Base-by-base conservation (phyloP, 2,888 invertebrate species). In the Tillus elongatus region DNA sequence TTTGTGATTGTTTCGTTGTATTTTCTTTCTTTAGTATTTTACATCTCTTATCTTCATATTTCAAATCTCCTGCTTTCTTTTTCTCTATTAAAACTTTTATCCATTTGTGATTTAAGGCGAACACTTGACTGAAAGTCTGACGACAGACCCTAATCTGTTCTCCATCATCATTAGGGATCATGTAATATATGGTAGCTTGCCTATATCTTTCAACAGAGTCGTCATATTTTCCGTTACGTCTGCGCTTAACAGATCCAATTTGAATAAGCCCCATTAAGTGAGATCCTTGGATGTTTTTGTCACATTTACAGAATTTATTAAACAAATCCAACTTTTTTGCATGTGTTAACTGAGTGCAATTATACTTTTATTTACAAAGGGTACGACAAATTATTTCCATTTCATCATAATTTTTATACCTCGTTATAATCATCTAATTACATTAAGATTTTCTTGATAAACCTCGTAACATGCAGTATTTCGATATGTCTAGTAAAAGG, bases 251-350 rank as follows among this genome's bases (percentile, higher is more conserved):
- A 8, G 6, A n/a, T 19, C 24, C 24, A 19, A 19, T 19, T 6
- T 19, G 24, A 19, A 19, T n/a, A 19, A 19, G 24, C n/a, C 24
- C 24, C 24, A 19, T 19, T 8, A 19, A n/a, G n/a, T 19, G n/a
- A 8, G 24, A 8, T 19, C 24, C 24, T 19, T 19, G 24, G n/a
- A n/a, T 19, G 24, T 6, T 8, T 6, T 6, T 8, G n/a, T n/a
- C n/a, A 8, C 6, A 8, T 6, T 6, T 8, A 19, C n/a, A 19
- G n/a, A 19, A 19, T 19, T 19, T 19, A 19, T 19, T 19, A n/a
- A 19, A 19, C n/a, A 19, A 19, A n/a, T n/a, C n/a, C n/a, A n/a
- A n/a, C n/a, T n/a, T n/a, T n/a, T n/a, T n/a, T n/a, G n/a, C n/a
- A n/a, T n/a, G n/a, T n/a, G n/a, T n/a, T n/a, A n/a, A n/a, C n/a